Evolutionary conservation across 2,888 invertebrate genomes (phyloP).

Genomic region (Adineta ricciae): DNA sequence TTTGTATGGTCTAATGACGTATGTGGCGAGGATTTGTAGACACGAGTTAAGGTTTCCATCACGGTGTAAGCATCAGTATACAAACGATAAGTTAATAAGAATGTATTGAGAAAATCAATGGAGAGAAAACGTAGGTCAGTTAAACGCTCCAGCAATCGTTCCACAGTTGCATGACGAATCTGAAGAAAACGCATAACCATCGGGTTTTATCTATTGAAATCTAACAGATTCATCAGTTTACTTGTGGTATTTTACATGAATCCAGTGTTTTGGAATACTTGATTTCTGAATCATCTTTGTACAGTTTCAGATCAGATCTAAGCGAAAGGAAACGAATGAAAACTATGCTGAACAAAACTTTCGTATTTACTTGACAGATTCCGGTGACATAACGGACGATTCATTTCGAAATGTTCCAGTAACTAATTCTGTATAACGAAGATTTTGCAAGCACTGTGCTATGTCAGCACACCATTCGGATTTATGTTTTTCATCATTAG

Average conservation of each 20-base stretch:
- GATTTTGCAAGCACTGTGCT: conserved; percentile 82
- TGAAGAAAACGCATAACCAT: conserved; percentile 52
- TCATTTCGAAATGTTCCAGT: conserved; percentile 59
- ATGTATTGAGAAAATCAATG: conserved; percentile 83
- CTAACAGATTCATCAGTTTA: conserved; percentile 36
- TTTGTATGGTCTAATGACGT: not conserved
- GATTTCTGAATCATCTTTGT: conserved; percentile 81
- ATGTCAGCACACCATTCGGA: conserved; percentile 86
- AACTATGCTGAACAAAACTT: not conserved
- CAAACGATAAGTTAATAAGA: conserved; percentile 78
- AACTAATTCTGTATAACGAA: conserved; percentile 74
- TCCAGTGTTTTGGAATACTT: conserved; percentile 71
- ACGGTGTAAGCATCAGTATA: conserved; percentile 79
- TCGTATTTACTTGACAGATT: conserved; percentile 60
- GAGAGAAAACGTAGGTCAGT: conserved; percentile 79
- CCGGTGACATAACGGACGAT: conserved; percentile 66
- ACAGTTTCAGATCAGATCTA: conserved; percentile 70
- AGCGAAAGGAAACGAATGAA: conserved; percentile 22
- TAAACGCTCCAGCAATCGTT: conserved; percentile 69
- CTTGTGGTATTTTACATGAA: conserved; percentile 68
- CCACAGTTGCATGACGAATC: conserved; percentile 79
- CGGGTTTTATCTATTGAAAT: not conserved
- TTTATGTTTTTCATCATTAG: conserved; percentile 52
- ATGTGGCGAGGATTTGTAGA: conserved; percentile 35
- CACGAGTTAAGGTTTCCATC: conserved; percentile 66